Conservation (phyloP, 2,888 invertebrate genomes). For the Neoscelio sp. region DNA sequence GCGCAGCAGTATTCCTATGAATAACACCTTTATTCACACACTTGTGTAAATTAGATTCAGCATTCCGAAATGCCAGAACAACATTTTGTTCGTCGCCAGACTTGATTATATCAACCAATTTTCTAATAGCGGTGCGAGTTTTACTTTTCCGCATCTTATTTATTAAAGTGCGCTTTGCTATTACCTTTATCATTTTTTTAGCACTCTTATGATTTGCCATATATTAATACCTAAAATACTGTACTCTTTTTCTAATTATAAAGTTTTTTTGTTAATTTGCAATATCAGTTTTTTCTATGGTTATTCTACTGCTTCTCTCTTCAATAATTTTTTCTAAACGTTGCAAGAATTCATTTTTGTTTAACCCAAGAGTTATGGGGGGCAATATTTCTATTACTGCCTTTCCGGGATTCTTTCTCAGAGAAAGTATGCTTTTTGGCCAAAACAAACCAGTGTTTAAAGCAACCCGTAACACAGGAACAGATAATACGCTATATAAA, state of each 20-base stretch:
- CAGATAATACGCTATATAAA: slow-evolving; percentile 37
- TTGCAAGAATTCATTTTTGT: slow-evolving; percentile 28
- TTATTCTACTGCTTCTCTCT: slow-evolving; percentile 25
- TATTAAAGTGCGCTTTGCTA: slow-evolving; percentile 26
- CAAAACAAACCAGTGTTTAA: slow-evolving; percentile 39
- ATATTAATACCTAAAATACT: slow-evolving; percentile 28
- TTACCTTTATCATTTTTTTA: slow-evolving; percentile 28
- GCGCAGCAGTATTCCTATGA: slow-evolving; percentile 26
- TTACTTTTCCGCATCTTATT: slow-evolving; percentile 26
- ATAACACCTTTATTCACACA: slow-evolving; percentile 28
- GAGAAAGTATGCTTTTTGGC: slow-evolving; percentile 41
- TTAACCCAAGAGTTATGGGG: slow-evolving; percentile 34
- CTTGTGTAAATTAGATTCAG: slow-evolving; percentile 25
- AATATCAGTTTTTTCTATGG: slow-evolving; percentile 26
- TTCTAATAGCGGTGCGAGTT: slow-evolving; percentile 26
- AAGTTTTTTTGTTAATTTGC: slow-evolving; percentile 26
- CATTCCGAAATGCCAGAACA: slow-evolving; percentile 26
- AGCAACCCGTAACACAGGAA: slow-evolving; percentile 35
- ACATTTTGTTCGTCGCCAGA: slow-evolving; percentile 23
- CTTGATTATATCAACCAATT: slow-evolving; percentile 28
- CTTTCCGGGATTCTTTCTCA: slow-evolving; percentile 40
- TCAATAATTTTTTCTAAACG: slow-evolving; percentile 22
- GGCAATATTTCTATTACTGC: slow-evolving; percentile 41
- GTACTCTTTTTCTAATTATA: slow-evolving; percentile 23
- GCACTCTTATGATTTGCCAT: slow-evolving; percentile 26